Base-by-base conservation (phyloP, 1,140 invertebrate genomes). In the Ostrea denselamellosa region DNA sequence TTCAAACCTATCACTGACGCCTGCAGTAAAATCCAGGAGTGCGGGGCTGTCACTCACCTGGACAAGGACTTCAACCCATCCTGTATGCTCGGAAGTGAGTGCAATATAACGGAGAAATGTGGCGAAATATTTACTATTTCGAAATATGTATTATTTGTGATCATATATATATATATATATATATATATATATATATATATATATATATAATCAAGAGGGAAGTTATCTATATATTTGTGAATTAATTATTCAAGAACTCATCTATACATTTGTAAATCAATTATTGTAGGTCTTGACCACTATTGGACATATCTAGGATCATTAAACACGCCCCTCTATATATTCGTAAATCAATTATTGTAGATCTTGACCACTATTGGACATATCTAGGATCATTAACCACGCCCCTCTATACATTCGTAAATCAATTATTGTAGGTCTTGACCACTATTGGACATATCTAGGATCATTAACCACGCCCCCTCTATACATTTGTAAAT, bases 291-390 rank as follows among this genome's bases (percentile, higher is more conserved):
- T 19, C 85, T 53, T 4, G 81, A 56, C 51, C 77, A 88, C 9
- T 94, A 92, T 65, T 93, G 90, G 88, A 94, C 93, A 0, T 94
- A 93, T 56, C 90, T 85, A 10, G 93, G 93, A 0, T 94, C 93
- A 1, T 83, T n/a, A n/a, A n/a, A n/a, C n/a, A n/a, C n/a, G n/a
- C 92, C 10, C 93, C 93, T 54, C 92, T 87, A 68, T 90, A n/a
- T n/a, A n/a, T n/a, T n/a, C n/a, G n/a, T n/a, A 19, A 14, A n/a
- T 82, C 82, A 14, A 8, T 83, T 14, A 87, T 90, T 89, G 19
- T 14, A 58, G 68, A 89, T 19, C 85, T 53, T 5, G 81, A 58
- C 51, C 77, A 88, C 10, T 94, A 92, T 65, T 93, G 90, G 88
- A 94, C 93, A 1, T 94, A 93, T 58, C 90, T 85, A 9, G 93